Evolutionary conservation across 2,888 invertebrate species (phyloP), one percentile per base, ranked within the genome.

Genomic region (Trichogramma evanescens): DNA sequence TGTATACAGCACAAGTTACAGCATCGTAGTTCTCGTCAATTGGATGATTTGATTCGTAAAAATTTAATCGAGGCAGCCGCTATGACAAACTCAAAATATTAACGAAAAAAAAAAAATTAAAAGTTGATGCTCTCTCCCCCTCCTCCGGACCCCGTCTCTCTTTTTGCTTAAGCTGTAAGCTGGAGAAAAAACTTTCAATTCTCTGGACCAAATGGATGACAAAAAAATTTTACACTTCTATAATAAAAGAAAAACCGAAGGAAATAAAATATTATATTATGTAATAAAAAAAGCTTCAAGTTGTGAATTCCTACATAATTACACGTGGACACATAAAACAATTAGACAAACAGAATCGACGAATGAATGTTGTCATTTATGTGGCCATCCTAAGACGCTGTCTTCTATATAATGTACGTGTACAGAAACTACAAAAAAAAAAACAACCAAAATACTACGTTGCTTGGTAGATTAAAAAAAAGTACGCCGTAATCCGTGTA

Each of bases 181-280:
- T 65, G 61, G 65, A 63, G 63, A 67, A 66, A 63, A 66, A 64
- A 59, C 65, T 70, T 26, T 26, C 26, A 26, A 26, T 26, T 72
- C 71, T 75, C 72, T 75, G 74, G 75, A 76, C 75, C 75, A 75
- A 75, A 72, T 8, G 13, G 13, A 45, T 8, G n/a, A 45, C 58
- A 67, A 64, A 68, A 65, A 69, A 75, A 74, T 75, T 75, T 75
- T 74, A 75, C 75, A 74, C 73, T 73, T 74, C 71, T 73, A 72
- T 70, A 65, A 63, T 66, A 66, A 63, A 56, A 59, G 62, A 45
- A 45, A 45, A n/a, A 2, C 26, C 26, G 26, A 63, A 53, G 13
- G 43, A 50, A 45, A 55, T 60, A 52, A 54, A 54, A 50, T 41
- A 6, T 54, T 40, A 54, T 51, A 44, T 50, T 61, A 57, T 53